Base-by-base conservation (phyloP, 2,113 vertebrate species). In the Peromyscus californicus region DNA sequence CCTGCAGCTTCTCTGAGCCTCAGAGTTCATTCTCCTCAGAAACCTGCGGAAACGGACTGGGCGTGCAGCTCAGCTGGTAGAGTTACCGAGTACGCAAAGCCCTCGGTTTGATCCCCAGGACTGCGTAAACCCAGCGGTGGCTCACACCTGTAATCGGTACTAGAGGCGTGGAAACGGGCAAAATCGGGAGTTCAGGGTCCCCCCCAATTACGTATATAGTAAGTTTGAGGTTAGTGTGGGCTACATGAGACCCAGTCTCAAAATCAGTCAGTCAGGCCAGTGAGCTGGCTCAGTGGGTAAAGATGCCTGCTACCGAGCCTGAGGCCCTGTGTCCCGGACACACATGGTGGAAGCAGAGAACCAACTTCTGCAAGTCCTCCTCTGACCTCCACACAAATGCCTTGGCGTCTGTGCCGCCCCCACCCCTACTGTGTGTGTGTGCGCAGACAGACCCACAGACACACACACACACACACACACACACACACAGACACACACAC, bases 401-500 rank as follows among this genome's bases (percentile, higher is more conserved):
- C 63, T 36, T 51, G 26, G 63, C 16, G 17, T 39, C 67, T 72
- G 19, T 29, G 48, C 36, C 22, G 10, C 7, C 36, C 67, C 48
- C 13, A 16, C 10, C 48, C 21, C 67, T 63, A 42, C 82, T 31
- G 65, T 51, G 51, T 8, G 9, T 9, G 51, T 51, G 51, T 51
- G 51, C 59, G 17, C 21, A 22, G 1, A 1, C 59, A 61, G 5
- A 2, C 15, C 17, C 2, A 3, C 33, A 36, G 33, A 31, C 65
- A 31, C 65, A 31, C 11, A 51, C 8, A 5, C 33, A 7, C 67
- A 17, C 67, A 69, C 36, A 2, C 70, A n/a, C 7, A 1, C 1
- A 5, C 70, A 9, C 7, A 3, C 7, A 9, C 69, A 3, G 4
- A 6, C 33, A 9, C 0, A 7, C 76, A 79, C 17, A 19, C 45